phyloP scores from a whole-genome alignment of 2,888 invertebrate genomes.

The Aethes cnicana region DNA sequence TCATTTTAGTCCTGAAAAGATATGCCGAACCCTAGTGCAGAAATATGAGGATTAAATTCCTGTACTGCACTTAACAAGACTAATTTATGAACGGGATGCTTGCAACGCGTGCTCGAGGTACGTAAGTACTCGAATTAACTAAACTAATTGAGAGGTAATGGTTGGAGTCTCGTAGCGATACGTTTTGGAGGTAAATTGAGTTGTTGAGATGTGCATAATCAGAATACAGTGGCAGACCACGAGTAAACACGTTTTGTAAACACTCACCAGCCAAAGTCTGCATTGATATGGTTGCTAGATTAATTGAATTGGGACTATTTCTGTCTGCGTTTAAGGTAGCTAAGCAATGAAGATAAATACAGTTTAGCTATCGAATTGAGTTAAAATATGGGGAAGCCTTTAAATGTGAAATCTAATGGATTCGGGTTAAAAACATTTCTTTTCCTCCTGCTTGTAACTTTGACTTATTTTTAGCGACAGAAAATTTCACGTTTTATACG shows the following conservation, averaged over 20 bases:
- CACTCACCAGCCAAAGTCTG: background rate
- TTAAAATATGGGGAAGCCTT: too few species aligned
- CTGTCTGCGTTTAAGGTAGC: background rate
- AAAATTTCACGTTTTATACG: too few species aligned
- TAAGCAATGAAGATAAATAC: too few species aligned
- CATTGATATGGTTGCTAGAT: background rate
- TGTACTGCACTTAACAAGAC: conserved; percentile 80
- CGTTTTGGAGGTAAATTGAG: conserved; percentile 46
- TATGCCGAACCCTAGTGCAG: conserved; percentile 72
- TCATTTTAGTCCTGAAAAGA: conserved; percentile 73
- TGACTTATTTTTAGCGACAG: too few species aligned
- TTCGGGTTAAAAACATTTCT: too few species aligned
- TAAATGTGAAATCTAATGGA: too few species aligned
- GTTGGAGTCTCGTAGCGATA: conserved; percentile 59
- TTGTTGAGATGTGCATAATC: conserved; percentile 24
- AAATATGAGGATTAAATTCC: conserved; percentile 82
- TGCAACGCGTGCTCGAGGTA: conserved; percentile 43
- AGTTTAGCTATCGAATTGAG: too few species aligned
- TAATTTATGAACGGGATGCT: conserved; percentile 74
- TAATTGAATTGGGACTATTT: background rate
- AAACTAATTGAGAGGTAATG: conserved; percentile 79
- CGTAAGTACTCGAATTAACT: conserved; percentile 60
- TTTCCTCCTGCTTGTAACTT: too few species aligned
- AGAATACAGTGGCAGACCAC: conserved; percentile 16
- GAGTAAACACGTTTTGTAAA: background rate